phyloP scores from a whole-genome alignment of 2,797 vertebrate species.

The Liparis tanakae region DNA sequence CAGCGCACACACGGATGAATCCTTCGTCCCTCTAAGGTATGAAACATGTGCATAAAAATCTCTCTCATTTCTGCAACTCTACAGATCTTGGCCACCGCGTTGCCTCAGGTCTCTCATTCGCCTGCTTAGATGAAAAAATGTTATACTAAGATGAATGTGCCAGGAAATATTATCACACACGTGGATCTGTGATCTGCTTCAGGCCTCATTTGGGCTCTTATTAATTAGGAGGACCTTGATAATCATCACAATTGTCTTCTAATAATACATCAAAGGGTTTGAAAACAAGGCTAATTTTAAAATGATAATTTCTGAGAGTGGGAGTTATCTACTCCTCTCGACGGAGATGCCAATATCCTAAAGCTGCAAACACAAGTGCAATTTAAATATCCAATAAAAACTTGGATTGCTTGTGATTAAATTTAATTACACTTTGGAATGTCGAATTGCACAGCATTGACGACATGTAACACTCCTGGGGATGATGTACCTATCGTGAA shows the following conservation, averaged over 20 bases:
- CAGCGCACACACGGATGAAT: not conserved
- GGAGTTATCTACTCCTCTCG: conserved; percentile 46
- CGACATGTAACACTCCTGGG: conserved; percentile 20
- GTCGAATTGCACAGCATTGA: not conserved
- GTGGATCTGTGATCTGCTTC: conserved; percentile 33
- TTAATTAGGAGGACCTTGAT: conserved; percentile 30
- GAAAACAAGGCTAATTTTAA: conserved; percentile 47
- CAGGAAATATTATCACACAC: conserved; percentile 27
- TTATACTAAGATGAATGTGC: conserved; percentile 23
- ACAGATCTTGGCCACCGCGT: conserved; percentile 7
- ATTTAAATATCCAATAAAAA: conserved; percentile 66
- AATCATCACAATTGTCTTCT: conserved; percentile 48
- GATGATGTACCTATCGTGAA: conserved; percentile 21
- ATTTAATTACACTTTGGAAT: conserved; percentile 31
- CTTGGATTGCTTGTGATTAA: conserved; percentile 54
- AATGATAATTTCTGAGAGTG: conserved; percentile 54
- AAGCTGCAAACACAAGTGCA: conserved; percentile 49
- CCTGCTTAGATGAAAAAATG: conserved; percentile 6
- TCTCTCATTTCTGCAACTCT: conserved; percentile 18
- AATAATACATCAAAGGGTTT: conserved; percentile 46
- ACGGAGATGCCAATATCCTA: conserved; percentile 47
- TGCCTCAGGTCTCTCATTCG: not conserved
- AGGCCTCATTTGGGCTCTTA: conserved; percentile 32
- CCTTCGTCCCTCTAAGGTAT: conserved; percentile 2
- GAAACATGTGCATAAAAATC: conserved; percentile 21